Percentiles rank a stretch among this genome's conserved stretches.
Conservation (phyloP, 2,113 vertebrate genomes). For the Oreochromis niloticus region DNA sequence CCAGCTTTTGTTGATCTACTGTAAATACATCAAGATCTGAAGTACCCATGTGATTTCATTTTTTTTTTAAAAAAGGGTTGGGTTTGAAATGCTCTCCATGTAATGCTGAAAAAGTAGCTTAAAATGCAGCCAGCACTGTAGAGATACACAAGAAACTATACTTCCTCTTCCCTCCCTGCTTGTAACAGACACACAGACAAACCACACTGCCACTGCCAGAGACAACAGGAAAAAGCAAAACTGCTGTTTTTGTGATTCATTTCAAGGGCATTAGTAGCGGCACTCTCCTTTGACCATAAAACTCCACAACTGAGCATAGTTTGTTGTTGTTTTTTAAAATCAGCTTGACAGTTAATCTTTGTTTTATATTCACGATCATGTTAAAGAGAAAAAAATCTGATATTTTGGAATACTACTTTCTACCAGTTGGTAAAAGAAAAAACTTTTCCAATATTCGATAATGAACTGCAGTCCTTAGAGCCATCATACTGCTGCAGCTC, state of each 20-base stretch:
- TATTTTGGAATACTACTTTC: neutral
- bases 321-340: fast-evolving
- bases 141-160: neutral
- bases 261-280: neutral
- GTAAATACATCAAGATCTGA: neutral
- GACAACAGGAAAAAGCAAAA: slow-evolving; percentile 8
- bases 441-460: neutral
- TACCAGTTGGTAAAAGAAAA: neutral
- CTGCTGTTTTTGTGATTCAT: slow-evolving; percentile 6
- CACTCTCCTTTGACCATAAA: neutral
- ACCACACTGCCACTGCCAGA: neutral
- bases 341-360: neutral
- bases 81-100: neutral
- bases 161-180: slow-evolving; percentile 4
- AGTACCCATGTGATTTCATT: neutral
- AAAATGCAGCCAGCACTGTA: neutral
- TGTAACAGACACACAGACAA: neutral
- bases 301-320: neutral
- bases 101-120: neutral
- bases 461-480: neutral
- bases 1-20: neutral
- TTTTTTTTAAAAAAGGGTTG: neutral
- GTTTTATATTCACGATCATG: neutral
- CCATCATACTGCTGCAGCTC: neutral
- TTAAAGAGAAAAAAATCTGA: neutral